Conservation (phyloP, 2,888 invertebrate genomes). For the Phlogophora meticulosa region DNA sequence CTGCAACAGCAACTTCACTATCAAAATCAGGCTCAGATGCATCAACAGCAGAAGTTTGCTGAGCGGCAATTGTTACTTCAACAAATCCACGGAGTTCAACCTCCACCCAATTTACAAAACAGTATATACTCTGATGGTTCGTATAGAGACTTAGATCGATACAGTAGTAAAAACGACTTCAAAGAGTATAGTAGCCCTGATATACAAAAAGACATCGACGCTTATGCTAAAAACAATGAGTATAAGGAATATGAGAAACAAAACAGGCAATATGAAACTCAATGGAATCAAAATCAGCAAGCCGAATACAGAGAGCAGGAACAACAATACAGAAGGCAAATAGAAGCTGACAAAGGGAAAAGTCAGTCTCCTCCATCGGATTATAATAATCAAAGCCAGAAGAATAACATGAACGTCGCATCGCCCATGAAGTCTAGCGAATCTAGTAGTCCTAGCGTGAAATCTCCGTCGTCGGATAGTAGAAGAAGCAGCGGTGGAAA, state of each 20-base stretch:
- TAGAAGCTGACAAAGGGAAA: slow-evolving; percentile 80
- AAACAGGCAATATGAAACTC: slow-evolving; percentile 82
- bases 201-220: slow-evolving; percentile 84
- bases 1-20: slow-evolving; percentile 92
- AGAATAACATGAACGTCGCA: slow-evolving; percentile 75
- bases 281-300: slow-evolving; percentile 83
- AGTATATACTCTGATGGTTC: slow-evolving; percentile 88
- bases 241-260: slow-evolving; percentile 84
- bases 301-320: slow-evolving; percentile 82
- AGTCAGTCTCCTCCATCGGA: slow-evolving; percentile 83
- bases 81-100: slow-evolving; percentile 91
- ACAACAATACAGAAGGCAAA: slow-evolving; percentile 78
- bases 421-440: slow-evolving; percentile 89
- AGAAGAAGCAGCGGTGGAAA: slow-evolving; percentile 89
- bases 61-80: slow-evolving; percentile 92
- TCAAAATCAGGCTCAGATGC: slow-evolving; percentile 92
- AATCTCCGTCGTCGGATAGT: slow-evolving; percentile 89
- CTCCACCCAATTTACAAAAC: slow-evolving; percentile 88
- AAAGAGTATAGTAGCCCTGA: slow-evolving; percentile 85
- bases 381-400: slow-evolving; percentile 79
- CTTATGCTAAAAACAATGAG: slow-evolving; percentile 84
- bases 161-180: slow-evolving; percentile 87
- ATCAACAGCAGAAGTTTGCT: slow-evolving; percentile 92
- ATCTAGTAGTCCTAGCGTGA: slow-evolving; percentile 86
- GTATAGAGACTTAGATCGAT: slow-evolving; percentile 87